Base-by-base conservation (phyloP, 23 tunicate species). In the Ascidia mentula region DNA sequence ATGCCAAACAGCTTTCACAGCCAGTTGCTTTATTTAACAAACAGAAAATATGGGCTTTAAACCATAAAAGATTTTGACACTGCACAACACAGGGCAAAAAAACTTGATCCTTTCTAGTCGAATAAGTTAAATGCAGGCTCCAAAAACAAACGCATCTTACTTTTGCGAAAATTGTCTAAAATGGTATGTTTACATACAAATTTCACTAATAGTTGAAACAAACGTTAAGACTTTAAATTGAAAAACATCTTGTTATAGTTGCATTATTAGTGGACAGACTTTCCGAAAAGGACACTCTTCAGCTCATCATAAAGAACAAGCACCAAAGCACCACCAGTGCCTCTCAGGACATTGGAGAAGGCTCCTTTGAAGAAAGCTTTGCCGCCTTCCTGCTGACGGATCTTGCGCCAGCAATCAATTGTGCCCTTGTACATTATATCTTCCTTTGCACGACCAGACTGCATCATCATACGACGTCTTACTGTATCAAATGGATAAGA, bases 391-490 rank as follows among this genome's bases (percentile, higher is more conserved):
- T 90, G 92, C 18, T 85, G 77, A 17, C 46, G 32, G 85, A 89
- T 85, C 77, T 85, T 90, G 18, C 77, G 76, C 59, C 88, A 84
- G 77, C 90, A 85, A 76, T 85, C 90, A 31, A 74, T 34, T n/a
- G 83, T 35, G 18, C 78, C 69, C 45, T 69, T 77, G 69, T 90
- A 85, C 76, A 69, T 82, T 32, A 73, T 33, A 46, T 89, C 79
- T 31, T 70, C 40, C 40, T 40, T 61, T 0, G 53, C 72, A 0
- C 91, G 81, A 4, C 95, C 95, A 65, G 89, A 79, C 79, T 89
- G 95, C 95, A 89, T 89, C 72, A 89, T 75, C 95, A 89, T 73
- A 7, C 96, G 79, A 36, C 96, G 73, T 42, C 96, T 72, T 15
- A 90, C 82, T 0, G 96, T 90, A 82, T 90, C 96, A 46, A 90